Conservation (phyloP, 2,888 invertebrate genomes). For the Iselma pallidipennis region DNA sequence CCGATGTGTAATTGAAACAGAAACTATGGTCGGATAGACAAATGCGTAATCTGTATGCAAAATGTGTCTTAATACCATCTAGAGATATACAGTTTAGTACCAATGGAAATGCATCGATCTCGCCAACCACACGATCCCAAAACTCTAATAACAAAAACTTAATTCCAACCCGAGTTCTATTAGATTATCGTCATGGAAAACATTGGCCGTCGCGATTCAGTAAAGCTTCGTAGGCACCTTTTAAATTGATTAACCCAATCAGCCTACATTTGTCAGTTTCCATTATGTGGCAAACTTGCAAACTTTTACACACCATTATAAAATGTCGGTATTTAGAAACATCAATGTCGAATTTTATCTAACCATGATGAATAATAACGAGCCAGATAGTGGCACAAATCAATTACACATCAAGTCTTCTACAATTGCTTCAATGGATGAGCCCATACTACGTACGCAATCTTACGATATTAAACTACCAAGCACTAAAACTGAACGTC, state of each 20-base stretch:
- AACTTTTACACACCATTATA: neutral
- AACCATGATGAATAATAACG: neutral
- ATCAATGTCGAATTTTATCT: neutral
- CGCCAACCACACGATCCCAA: slow-evolving; percentile 1
- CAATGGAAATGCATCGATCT: slow-evolving; percentile 22
- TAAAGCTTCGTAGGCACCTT: neutral
- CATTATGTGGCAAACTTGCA: neutral
- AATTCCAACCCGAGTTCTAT: slow-evolving; percentile 13
- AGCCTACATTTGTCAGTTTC: neutral
- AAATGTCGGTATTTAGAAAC: neutral
- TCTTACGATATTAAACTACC: slow-evolving; percentile 33
- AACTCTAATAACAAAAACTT: slow-evolving; percentile 30
- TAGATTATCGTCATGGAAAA: slow-evolving; percentile 17
- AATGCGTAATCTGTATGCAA: slow-evolving; percentile 55
- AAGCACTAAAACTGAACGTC: slow-evolving; percentile 41
- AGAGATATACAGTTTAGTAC: slow-evolving; percentile 25
- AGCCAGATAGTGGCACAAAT: neutral
- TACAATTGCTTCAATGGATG: neutral
- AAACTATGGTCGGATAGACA: slow-evolving; percentile 49
- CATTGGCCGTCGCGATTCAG: neutral
- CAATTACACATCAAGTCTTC: neutral
- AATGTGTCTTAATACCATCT: slow-evolving; percentile 39
- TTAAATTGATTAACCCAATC: slow-evolving; percentile 1
- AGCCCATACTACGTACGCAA: neutral
- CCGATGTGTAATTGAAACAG: slow-evolving; percentile 52